A percentile compares a stretch with the other conserved stretches of the same genome.
These are phyloP conservation scores for Leptinotarsa peninsularis DNA, from an alignment of 2,888 invertebrate species.

Conservation along the genomic window DNA sequence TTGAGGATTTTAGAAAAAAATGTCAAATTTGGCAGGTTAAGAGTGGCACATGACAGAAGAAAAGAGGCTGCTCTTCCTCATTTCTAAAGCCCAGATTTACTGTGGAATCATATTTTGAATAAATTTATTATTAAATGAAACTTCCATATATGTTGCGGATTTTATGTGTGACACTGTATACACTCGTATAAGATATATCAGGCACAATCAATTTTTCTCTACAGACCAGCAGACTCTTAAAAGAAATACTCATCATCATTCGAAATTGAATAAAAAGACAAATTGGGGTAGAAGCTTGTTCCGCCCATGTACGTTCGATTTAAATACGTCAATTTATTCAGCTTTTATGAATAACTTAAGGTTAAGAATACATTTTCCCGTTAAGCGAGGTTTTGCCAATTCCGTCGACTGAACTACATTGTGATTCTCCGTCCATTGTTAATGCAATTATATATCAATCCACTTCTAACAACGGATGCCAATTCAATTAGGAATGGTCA, in stretches of 20 bases:
- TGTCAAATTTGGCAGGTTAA: too few species aligned
- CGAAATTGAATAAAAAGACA: not conserved
- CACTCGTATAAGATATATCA: too few species aligned
- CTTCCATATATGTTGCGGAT: too few species aligned
- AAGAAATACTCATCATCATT: not conserved
- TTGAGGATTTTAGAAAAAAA: too few species aligned
- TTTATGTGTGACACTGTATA: too few species aligned
- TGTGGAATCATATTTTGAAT: too few species aligned
- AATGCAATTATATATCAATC: conserved; percentile 55
- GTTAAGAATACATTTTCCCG: conserved; percentile 36
- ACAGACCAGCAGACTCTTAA: not conserved
- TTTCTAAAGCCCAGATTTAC: too few species aligned
- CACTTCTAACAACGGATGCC: conserved; percentile 47
- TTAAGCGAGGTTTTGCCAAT: conserved; percentile 30
- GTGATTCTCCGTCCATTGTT: conserved; percentile 52
- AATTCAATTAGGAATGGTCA: conserved; percentile 52
- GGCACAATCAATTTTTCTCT: too few species aligned
- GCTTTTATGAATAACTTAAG: conserved; percentile 41
- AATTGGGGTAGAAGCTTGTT: not conserved
- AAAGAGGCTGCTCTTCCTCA: too few species aligned
- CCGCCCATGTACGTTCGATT: conserved; percentile 23
- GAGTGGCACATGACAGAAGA: too few species aligned
- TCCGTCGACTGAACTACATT: conserved; percentile 32
- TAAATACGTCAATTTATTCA: conserved; percentile 38
- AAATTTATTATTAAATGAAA: too few species aligned